Evolutionary conservation across 2,797 vertebrate species (phyloP).

Genomic region (Heteromormyrus szaboi): DNA sequence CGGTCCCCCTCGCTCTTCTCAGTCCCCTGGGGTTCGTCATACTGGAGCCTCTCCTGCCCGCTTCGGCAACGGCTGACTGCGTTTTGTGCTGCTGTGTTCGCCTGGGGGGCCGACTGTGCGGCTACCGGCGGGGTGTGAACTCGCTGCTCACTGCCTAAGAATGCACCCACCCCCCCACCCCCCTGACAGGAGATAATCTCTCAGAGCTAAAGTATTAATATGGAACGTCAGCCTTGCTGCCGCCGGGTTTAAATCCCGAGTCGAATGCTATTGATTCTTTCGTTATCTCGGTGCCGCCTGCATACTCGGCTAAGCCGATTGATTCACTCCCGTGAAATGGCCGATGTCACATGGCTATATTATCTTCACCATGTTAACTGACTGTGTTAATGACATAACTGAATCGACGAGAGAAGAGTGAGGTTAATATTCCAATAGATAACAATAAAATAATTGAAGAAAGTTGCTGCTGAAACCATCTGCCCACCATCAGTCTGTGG

Average conservation of each 20-base stretch:
- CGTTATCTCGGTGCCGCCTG: neutral
- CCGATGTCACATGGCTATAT: neutral
- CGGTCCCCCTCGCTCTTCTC: neutral
- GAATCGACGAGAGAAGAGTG: neutral
- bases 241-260: neutral
- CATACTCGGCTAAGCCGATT: neutral
- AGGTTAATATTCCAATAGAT: neutral
- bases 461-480: neutral
- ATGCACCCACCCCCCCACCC: neutral
- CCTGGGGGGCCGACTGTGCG: neutral
- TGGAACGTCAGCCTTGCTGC: neutral
- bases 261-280: neutral
- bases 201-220: neutral
- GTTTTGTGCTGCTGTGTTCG: neutral
- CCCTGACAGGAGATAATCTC: neutral
- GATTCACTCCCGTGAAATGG: neutral
- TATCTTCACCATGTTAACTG: neutral
- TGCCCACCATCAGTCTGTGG: neutral
- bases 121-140: neutral
- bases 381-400: neutral
- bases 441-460: neutral
- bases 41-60: neutral
- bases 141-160: neutral
- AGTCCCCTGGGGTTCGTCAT: neutral
- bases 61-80: neutral